Evolutionary conservation across 2,113 vertebrate genomes (phyloP).

Genomic region (Xiphophorus hellerii): DNA sequence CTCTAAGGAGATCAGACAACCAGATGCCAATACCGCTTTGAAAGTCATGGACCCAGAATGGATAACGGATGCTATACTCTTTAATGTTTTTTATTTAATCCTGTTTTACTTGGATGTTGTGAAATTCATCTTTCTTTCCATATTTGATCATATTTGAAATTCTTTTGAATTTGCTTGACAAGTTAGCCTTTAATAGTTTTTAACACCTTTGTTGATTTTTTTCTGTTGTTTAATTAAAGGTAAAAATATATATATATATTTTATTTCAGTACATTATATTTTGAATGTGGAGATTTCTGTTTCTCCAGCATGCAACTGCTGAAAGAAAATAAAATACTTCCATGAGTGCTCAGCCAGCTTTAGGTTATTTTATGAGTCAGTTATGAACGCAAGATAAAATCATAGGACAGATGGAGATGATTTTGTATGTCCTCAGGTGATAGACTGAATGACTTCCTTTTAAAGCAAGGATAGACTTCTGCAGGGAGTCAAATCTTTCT

Average conservation of each 20-base stretch:
- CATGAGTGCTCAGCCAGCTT: neutral
- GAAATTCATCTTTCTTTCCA: too few species aligned
- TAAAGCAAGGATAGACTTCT: neutral
- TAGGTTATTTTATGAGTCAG: neutral
- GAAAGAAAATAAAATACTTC: neutral
- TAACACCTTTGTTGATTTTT: too few species aligned
- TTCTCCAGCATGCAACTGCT: neutral
- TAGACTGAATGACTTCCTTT: slow-evolving; percentile 3
- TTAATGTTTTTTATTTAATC: too few species aligned
- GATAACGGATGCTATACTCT: too few species aligned
- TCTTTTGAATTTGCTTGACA: neutral
- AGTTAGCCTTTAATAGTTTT: too few species aligned
- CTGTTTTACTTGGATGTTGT: too few species aligned
- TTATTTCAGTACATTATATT: too few species aligned
- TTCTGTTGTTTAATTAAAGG: too few species aligned
- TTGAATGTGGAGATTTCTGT: neutral
- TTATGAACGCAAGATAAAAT: slow-evolving; percentile 22
- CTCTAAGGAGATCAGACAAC: too few species aligned
- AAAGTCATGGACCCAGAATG: neutral
- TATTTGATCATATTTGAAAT: neutral
- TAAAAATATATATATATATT: too few species aligned
- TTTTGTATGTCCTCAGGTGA: neutral
- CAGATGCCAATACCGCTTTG: neutral
- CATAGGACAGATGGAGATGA: neutral
- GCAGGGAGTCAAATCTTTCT: neutral